These are phyloP conservation scores for Eubucco bourcierii DNA, from an alignment of 2,113 vertebrate genomes.

Conservation along the genomic window DNA sequence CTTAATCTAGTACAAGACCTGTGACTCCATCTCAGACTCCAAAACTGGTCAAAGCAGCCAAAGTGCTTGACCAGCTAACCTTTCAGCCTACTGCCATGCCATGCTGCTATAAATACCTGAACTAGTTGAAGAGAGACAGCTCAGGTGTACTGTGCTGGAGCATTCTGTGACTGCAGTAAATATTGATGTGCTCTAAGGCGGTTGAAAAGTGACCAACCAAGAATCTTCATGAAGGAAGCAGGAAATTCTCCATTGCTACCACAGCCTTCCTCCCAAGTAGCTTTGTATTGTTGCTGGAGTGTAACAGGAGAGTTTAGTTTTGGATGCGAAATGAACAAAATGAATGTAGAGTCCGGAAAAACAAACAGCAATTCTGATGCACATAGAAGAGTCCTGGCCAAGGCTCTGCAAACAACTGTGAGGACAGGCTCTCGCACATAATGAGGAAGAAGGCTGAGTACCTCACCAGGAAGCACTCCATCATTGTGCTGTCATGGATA, in stretches of 20 bases:
- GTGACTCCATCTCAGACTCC: not conserved
- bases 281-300: not conserved
- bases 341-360: not conserved
- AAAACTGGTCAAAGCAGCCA: not conserved
- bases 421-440: not conserved
- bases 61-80: not conserved
- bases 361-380: not conserved
- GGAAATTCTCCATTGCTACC: not conserved
- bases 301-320: not conserved
- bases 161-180: not conserved
- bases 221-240: not conserved
- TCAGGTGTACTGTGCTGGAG: not conserved
- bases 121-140: not conserved
- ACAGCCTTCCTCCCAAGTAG: not conserved
- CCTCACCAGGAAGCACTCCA: accelerated
- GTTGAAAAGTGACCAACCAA: accelerated
- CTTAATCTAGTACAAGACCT: not conserved
- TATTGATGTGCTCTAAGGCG: not conserved
- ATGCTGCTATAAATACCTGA: not conserved
- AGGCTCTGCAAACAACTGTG: not conserved
- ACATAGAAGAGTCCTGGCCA: accelerated
- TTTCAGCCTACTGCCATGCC: not conserved
- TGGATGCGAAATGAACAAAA: not conserved
- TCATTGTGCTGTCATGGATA: accelerated
- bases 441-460: not conserved